Conservation (phyloP, 1,140 invertebrate species). For the Probaryconus sp. region DNA sequence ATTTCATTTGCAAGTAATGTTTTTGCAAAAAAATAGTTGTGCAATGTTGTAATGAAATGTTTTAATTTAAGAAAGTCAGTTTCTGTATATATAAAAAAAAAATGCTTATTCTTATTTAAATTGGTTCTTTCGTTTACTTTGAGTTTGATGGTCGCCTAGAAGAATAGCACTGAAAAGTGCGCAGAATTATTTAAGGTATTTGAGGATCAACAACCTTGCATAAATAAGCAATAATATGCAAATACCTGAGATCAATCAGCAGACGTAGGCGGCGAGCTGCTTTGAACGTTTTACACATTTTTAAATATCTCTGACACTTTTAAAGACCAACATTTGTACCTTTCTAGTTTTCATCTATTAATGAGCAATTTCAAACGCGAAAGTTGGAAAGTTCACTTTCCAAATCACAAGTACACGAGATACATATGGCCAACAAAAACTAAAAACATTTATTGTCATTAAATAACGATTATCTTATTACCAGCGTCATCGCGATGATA, state of each 20-base stretch:
- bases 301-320: constrained; percentile 37
- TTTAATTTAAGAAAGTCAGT: too few species aligned
- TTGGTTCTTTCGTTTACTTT: too few species aligned
- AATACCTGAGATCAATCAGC: not conserved
- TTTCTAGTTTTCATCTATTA: constrained; percentile 55
- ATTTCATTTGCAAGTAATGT: too few species aligned
- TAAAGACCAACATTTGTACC: constrained; percentile 22
- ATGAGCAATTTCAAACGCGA: constrained; percentile 53
- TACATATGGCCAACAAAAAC: constrained; percentile 33
- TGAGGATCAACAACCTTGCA: constrained; percentile 26
- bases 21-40: too few species aligned
- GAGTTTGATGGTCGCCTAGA: too few species aligned
- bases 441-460: constrained; percentile 30
- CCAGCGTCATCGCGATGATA: constrained; percentile 1
- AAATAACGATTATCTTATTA: constrained; percentile 40
- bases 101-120: too few species aligned
- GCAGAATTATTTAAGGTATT: not conserved
- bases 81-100: too few species aligned
- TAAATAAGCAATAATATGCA: constrained; percentile 18
- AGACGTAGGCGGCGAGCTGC: not conserved
- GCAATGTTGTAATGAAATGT: too few species aligned
- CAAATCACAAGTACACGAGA: constrained; percentile 37
- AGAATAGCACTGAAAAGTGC: not conserved
- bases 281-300: constrained; percentile 5
- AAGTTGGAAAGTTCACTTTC: constrained; percentile 62